Evolutionary conservation across 64 coral and sea anemone genomes (phyloP), one percentile per base, ranked within the genome.

Genomic region (Stylophora pistillata): DNA sequence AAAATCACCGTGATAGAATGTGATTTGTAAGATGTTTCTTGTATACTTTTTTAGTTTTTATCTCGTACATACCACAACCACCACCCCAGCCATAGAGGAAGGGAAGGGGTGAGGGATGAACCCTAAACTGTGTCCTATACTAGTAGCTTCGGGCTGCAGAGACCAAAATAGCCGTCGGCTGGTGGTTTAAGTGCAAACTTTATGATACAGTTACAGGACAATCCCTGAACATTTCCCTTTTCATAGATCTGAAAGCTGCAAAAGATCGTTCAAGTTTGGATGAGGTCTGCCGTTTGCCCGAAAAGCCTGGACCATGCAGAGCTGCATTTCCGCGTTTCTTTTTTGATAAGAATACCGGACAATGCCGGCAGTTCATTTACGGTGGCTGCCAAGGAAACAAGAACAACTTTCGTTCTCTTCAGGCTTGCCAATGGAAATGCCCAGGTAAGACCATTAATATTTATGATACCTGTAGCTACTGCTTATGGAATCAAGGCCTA

Each of bases 371-470:
- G 28, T 86, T 86, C 47, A 70, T 71, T 72, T 86, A 86, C 53
- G 83, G 83, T 27, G 83, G 83, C 20, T 86, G 83, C n/a, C 65
- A 86, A 66, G 68, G 59, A 2, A 86, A 86, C 55, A 54, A 70
- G 27, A 86, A 86, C 15, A 86, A 86, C 18, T 86, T 86, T 26
- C 13, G 52, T 20, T 55, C 68, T 16, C 68, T 53, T 1, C 6
- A 72, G 30, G 65, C 33, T 56, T 86, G 83, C 37, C 11, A 55
- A 53, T 72, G 26, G 16, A 68, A 68, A 11, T 68, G 64, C 23
- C 21, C 64, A 68, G 25, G 64, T 68, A 68, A 23, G 64, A 47
- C 37, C 37, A 4, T 47, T 7, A 47, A 4, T 47, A 4, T 47
- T 47, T 0, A 4, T 47, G 37, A 47, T 47, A 47, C 7, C 3